Conservation (phyloP, 2,888 invertebrate genomes). For the Hypercompe scribonia region DNA sequence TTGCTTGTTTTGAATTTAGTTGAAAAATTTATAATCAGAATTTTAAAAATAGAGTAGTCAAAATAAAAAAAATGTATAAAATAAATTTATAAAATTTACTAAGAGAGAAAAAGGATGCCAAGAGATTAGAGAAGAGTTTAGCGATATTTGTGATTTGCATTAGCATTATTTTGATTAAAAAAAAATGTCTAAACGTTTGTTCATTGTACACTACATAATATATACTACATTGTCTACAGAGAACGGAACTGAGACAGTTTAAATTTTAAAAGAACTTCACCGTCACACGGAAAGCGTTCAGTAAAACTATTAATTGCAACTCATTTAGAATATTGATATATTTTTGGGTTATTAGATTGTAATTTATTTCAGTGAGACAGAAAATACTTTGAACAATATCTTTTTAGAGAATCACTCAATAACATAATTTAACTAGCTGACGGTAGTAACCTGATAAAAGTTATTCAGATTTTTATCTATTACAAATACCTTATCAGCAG, state of each 20-base stretch:
- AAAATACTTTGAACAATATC: neutral
- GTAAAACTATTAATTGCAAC: neutral
- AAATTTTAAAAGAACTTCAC: neutral
- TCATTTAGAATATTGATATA: neutral
- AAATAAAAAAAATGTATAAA: neutral
- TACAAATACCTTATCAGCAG: no score
- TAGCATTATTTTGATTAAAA: no score
- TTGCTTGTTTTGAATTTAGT: neutral
- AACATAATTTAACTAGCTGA: neutral
- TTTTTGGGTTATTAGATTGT: neutral
- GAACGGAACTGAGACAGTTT: neutral
- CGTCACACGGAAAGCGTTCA: neutral
- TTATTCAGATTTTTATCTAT: neutral
- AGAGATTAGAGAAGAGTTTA: no score
- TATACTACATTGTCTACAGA: neutral
- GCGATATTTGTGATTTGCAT: no score
- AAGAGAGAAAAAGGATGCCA: no score
- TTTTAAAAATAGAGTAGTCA: neutral
- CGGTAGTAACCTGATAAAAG: neutral
- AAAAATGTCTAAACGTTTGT: neutral
- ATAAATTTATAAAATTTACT: neutral
- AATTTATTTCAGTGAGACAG: neutral
- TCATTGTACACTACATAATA: neutral
- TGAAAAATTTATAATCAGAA: neutral
- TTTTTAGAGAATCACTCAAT: neutral